Conservation (phyloP, 2,888 invertebrate species). For the Opisthograptis luteolata region DNA sequence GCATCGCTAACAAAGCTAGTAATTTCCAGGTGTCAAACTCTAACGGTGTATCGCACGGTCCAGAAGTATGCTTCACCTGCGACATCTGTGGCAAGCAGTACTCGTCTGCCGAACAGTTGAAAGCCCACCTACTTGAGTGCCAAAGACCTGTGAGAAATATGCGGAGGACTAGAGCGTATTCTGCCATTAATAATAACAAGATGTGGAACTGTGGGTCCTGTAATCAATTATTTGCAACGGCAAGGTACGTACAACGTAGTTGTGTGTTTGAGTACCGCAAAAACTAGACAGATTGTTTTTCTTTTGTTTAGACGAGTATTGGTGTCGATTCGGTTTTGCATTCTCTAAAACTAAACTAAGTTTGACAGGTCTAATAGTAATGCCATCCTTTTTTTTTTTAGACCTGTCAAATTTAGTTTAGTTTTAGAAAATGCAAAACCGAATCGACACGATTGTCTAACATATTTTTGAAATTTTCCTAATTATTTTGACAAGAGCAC, state of each 20-base stretch:
- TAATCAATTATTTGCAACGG: slow-evolving; percentile 75
- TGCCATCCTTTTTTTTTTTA: too few relatives aligned
- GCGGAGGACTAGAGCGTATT: slow-evolving; percentile 51
- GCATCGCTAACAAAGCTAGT: neutral
- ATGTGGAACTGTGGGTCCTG: slow-evolving; percentile 82
- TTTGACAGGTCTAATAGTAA: too few relatives aligned
- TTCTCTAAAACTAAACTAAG: too few relatives aligned
- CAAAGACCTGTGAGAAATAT: slow-evolving; percentile 46
- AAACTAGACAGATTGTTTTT: neutral
- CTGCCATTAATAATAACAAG: slow-evolving; percentile 58
- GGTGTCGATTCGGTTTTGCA: too few relatives aligned
- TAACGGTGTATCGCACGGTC: slow-evolving; percentile 21
- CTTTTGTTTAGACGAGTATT: neutral
- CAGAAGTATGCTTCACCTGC: slow-evolving; percentile 55
- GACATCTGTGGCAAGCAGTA: slow-evolving; percentile 57
- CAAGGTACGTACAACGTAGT: slow-evolving; percentile 53
- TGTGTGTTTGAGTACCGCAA: too few relatives aligned
- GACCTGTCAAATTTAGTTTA: too few relatives aligned
- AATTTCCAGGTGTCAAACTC: slow-evolving; percentile 1
- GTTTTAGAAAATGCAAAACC: too few relatives aligned
- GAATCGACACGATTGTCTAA: too few relatives aligned
- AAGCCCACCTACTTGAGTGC: slow-evolving; percentile 50
- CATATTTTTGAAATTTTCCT: too few relatives aligned
- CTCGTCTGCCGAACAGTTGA: slow-evolving; percentile 55
- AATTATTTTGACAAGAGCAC: too few relatives aligned